phyloP scores from a whole-genome alignment of 2,797 vertebrate genomes.

The Lacerta agilis region DNA sequence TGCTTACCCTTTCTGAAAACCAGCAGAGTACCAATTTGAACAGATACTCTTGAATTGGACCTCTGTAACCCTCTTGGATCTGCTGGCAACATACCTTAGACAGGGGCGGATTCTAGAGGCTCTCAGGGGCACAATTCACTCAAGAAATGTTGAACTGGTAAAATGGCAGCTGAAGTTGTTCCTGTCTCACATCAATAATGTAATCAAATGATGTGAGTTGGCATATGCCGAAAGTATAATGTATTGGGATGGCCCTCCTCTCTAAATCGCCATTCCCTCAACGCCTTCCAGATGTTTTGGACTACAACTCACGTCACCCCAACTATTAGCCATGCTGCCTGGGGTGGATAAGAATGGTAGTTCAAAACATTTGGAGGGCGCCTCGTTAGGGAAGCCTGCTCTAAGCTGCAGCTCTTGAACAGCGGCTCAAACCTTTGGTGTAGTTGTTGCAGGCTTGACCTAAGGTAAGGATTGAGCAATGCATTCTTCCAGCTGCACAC shows the following conservation, averaged over 20 bases:
- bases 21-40: background rate
- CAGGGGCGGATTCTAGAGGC: background rate
- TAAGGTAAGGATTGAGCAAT: background rate
- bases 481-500: background rate
- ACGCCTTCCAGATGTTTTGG: too few relatives aligned
- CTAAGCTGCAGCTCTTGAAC: background rate
- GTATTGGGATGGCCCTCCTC: background rate
- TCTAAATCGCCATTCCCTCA: too few relatives aligned
- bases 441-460: background rate
- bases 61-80: background rate
- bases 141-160: background rate
- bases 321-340: too few relatives aligned
- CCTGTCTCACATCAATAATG: too few relatives aligned
- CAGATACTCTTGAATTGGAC: background rate
- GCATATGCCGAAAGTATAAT: too few relatives aligned
- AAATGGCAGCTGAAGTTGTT: accelerated
- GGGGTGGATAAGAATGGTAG: too few relatives aligned
- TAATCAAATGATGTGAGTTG: too few relatives aligned
- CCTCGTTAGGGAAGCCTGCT: background rate
- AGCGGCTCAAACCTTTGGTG: background rate
- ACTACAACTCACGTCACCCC: too few relatives aligned
- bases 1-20: background rate
- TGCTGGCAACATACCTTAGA: background rate
- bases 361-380: too few relatives aligned
- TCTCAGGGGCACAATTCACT: accelerated